Conservation (phyloP, 1,140 invertebrate species). For the Anastrepha obliqua region DNA sequence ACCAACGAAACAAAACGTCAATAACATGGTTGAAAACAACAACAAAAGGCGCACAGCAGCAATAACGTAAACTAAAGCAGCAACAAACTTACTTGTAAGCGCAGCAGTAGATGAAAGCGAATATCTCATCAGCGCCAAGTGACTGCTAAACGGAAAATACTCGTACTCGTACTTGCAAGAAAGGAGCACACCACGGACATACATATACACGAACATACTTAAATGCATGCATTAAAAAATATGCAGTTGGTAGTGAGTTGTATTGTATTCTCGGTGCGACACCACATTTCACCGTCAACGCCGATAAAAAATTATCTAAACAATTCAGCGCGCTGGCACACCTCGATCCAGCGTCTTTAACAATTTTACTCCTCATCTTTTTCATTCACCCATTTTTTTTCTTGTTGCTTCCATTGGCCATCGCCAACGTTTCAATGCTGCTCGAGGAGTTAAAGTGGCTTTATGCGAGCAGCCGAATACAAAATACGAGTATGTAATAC, state of each 20-base stretch:
- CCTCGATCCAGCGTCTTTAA: not conserved
- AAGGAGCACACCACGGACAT: not conserved
- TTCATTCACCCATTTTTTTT: not conserved
- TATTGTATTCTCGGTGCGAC: slow-evolving; percentile 8
- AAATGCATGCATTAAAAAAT: not conserved
- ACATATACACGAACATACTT: not conserved
- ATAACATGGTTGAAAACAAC: not conserved
- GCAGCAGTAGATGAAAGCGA: not conserved
- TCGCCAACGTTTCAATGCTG: not conserved
- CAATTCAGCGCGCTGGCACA: slow-evolving; percentile 15
- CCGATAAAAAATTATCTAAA: slow-evolving; percentile 36
- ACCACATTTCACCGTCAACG: slow-evolving; percentile 36
- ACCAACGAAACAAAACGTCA: not conserved
- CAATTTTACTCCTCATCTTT: slow-evolving; percentile 18
- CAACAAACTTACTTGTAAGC: not conserved
- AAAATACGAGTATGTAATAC: not conserved
- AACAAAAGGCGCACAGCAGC: not conserved
- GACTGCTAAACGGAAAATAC: not conserved
- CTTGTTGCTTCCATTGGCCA: not conserved
- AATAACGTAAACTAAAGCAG: not conserved
- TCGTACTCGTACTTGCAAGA: not conserved
- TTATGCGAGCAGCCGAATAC: not conserved
- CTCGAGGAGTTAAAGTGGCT: not conserved
- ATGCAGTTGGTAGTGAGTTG: not conserved
- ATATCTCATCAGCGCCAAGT: not conserved